These are phyloP conservation scores for Chionis minor DNA, from an alignment of 2,113 vertebrate genomes.

Conservation along the genomic window DNA sequence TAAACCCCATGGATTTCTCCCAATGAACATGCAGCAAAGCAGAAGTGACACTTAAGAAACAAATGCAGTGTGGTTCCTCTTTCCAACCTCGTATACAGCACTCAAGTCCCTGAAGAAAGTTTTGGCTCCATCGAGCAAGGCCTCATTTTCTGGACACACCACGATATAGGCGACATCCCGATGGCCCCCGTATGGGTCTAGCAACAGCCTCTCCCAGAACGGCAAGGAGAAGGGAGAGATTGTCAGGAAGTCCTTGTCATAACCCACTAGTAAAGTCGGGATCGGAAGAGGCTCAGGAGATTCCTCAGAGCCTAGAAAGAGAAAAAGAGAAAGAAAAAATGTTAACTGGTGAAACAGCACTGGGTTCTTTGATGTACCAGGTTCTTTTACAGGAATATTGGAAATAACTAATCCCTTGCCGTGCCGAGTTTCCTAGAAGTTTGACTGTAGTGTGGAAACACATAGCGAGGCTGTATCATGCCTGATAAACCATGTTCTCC, in stretches of 20 bases:
- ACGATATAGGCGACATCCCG: constrained; percentile 94
- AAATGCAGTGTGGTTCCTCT: not conserved
- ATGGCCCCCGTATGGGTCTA: constrained; percentile 94
- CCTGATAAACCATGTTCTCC: not conserved
- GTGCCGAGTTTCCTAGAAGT: not conserved
- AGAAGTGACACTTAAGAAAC: not conserved
- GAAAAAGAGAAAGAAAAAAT: not conserved
- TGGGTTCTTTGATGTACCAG: not conserved
- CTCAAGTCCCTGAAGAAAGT: constrained; percentile 97
- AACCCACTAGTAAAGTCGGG: constrained; percentile 91
- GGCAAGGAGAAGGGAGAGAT: constrained; percentile 93
- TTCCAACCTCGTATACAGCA: constrained; percentile 92
- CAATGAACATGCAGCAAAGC: not conserved
- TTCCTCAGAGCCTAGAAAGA: constrained; percentile 88
- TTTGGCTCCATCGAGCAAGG: constrained; percentile 89
- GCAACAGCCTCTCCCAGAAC: constrained; percentile 95
- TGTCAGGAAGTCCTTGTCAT: constrained; percentile 96
- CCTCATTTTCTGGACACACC: constrained; percentile 92
- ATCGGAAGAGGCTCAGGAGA: constrained; percentile 95
- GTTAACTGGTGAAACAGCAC: not conserved
- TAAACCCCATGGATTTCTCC: not conserved
- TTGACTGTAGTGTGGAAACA: not conserved
- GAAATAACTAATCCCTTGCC: not conserved
- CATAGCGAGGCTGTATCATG: not conserved
- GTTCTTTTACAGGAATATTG: not conserved